Conservation (phyloP, 1,140 invertebrate genomes). For the Belonocnema kinseyi region DNA sequence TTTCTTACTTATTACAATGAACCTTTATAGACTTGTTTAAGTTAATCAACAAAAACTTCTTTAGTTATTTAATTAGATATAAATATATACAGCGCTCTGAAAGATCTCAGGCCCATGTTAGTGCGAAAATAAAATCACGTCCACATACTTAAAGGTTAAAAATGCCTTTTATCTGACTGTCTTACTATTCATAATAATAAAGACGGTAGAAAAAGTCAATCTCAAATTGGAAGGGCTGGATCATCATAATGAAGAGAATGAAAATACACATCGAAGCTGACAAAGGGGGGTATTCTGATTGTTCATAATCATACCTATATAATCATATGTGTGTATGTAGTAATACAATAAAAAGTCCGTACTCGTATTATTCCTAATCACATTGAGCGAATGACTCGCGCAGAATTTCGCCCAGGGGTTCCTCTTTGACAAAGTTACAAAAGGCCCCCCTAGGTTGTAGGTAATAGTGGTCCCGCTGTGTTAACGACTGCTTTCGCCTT, state of each 20-base stretch:
- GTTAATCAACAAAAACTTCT: too few relatives aligned
- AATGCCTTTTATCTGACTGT: too few relatives aligned
- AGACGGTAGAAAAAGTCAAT: not conserved
- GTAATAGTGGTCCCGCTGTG: conserved; percentile 49
- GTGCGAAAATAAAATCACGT: too few relatives aligned
- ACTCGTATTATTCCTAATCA: conserved; percentile 4
- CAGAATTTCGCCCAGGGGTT: conserved; percentile 45
- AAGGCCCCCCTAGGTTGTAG: conserved; percentile 46
- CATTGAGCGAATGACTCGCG: conserved; percentile 26
- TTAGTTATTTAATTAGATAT: too few relatives aligned
- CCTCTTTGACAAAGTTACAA: conserved; percentile 43
- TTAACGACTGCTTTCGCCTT: conserved; percentile 48
- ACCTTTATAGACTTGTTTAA: too few relatives aligned
- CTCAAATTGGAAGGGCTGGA: not conserved
- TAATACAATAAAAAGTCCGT: not conserved
- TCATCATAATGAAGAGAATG: not conserved
- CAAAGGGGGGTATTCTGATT: not conserved
- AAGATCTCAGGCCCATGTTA: too few relatives aligned
- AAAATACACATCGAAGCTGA: not conserved
- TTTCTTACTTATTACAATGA: too few relatives aligned
- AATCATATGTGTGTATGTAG: conserved; percentile 20
- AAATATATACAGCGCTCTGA: too few relatives aligned
- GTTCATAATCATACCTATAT: not conserved
- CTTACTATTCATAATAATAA: too few relatives aligned
- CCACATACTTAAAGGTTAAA: too few relatives aligned